phyloP scores from a whole-genome alignment of 64 coral and sea anemone species.

The Montipora foliosa region DNA sequence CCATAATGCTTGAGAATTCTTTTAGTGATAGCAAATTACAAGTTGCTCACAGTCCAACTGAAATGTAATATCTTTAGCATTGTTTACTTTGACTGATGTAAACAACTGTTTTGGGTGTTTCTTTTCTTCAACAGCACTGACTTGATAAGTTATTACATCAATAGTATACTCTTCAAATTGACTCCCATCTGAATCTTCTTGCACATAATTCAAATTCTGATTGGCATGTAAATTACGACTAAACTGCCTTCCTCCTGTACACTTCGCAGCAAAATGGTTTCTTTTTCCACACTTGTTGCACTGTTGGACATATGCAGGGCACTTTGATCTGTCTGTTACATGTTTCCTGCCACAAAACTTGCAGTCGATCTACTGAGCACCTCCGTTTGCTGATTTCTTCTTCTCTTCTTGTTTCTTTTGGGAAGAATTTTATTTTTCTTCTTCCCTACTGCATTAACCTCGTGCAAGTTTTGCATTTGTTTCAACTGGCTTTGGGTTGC shows the following conservation, averaged over 20 bases:
- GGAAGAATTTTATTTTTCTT: too few species aligned
- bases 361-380: too few species aligned
- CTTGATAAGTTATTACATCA: too few species aligned
- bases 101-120: neutral
- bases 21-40: neutral
- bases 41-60: slow-evolving; percentile 29
- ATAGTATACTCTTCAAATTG: too few species aligned
- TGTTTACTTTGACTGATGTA: neutral
- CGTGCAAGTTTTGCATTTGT: too few species aligned
- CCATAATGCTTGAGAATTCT: neutral
- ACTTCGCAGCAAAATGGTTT: slow-evolving; percentile 20
- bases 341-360: too few species aligned
- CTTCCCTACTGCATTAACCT: too few species aligned
- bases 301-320: too few species aligned
- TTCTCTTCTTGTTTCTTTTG: neutral
- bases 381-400: neutral
- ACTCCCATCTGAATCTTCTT: too few species aligned
- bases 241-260: neutral
- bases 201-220: slow-evolving; percentile 21
- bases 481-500: too few species aligned
- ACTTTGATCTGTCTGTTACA: too few species aligned
- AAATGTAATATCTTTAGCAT: slow-evolving; percentile 29
- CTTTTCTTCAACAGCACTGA: neutral
- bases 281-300: neutral
- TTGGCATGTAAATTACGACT: neutral